A percentile compares a stretch with the other conserved stretches of the same genome.
These are phyloP conservation scores for Acanthochromis polyacanthus DNA, from an alignment of 2,113 vertebrate genomes.

Conservation along the genomic window DNA sequence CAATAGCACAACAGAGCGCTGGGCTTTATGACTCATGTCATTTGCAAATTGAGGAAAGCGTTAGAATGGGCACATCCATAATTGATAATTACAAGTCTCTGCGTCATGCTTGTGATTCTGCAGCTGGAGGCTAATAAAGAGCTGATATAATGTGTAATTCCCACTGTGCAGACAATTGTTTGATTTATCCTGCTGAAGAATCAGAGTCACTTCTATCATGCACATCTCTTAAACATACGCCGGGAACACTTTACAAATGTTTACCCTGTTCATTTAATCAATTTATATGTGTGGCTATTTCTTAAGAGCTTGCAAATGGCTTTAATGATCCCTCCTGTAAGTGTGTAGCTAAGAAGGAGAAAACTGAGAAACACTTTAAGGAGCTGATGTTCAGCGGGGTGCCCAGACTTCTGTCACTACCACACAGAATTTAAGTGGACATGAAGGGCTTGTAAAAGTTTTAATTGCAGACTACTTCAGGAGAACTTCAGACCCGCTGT, in stretches of 20 bases:
- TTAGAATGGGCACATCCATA: slow-evolving; percentile 41
- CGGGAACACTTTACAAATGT: slow-evolving; percentile 8
- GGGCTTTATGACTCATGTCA: not conserved
- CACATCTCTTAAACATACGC: not conserved
- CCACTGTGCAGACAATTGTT: slow-evolving; percentile 22
- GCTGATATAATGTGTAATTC: slow-evolving; percentile 17
- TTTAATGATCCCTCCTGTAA: slow-evolving; percentile 20
- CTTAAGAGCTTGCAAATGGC: slow-evolving; percentile 14
- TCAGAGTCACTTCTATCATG: not conserved
- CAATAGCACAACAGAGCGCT: not conserved
- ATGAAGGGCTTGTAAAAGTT: slow-evolving; percentile 43
- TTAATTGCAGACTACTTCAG: slow-evolving; percentile 48
- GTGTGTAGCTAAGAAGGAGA: slow-evolving; percentile 1
- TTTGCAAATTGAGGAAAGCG: slow-evolving; percentile 35
- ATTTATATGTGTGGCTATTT: not conserved
- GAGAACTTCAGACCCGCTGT: slow-evolving; percentile 14
- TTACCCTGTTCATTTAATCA: slow-evolving; percentile 12
- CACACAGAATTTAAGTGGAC: slow-evolving; percentile 22
- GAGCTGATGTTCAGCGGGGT: slow-evolving; percentile 23
- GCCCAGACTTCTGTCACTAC: slow-evolving; percentile 17
- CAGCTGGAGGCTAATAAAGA: slow-evolving; percentile 37
- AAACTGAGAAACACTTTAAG: slow-evolving; percentile 5
- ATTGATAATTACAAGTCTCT: slow-evolving; percentile 47
- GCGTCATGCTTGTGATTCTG: slow-evolving; percentile 22
- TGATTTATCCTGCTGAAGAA: slow-evolving; percentile 21